phyloP scores from a whole-genome alignment of 2,888 invertebrate species.

The Caenorhabditis sulstoni region DNA sequence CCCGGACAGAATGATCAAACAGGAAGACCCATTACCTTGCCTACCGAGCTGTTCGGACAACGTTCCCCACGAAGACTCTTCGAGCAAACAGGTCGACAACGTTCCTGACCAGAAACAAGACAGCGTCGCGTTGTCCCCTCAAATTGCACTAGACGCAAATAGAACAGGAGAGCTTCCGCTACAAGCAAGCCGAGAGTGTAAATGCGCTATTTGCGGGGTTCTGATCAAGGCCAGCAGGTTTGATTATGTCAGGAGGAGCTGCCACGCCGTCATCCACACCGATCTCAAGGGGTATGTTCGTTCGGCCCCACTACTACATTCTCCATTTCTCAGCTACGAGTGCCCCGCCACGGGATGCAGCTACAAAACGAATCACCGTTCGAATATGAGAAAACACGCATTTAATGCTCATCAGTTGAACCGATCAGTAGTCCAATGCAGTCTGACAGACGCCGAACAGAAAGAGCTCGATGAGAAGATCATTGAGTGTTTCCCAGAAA shows the following conservation, averaged over 20 bases:
- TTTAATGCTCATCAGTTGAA: conserved; percentile 5
- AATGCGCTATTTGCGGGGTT: conserved; percentile 31
- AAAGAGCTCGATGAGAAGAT: conserved; percentile 24
- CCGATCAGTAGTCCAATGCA: conserved; percentile 2
- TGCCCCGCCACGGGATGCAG: conserved; percentile 25
- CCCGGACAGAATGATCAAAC: too few relatives aligned
- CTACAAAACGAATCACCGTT: conserved; percentile 38
- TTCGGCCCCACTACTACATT: background rate
- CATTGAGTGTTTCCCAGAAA: conserved; percentile 42
- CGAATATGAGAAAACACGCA: conserved; percentile 30
- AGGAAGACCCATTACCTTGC: too few relatives aligned
- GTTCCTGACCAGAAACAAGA: too few relatives aligned
- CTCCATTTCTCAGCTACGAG: conserved; percentile 27
- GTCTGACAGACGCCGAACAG: conserved; percentile 12
- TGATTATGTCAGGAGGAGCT: conserved; percentile 35
- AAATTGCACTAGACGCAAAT: too few relatives aligned
- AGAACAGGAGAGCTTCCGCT: too few relatives aligned
- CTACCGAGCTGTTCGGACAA: too few relatives aligned
- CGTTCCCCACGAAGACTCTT: too few relatives aligned
- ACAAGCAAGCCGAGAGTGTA: background rate
- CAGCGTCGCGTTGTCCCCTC: too few relatives aligned
- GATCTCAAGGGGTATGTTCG: conserved; percentile 25
- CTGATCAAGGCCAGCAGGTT: conserved; percentile 19
- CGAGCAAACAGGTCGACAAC: too few relatives aligned
- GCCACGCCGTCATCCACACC: conserved; percentile 48